Base-by-base conservation (phyloP, 1,140 invertebrate species). In the Muscidifurax raptorellus region DNA sequence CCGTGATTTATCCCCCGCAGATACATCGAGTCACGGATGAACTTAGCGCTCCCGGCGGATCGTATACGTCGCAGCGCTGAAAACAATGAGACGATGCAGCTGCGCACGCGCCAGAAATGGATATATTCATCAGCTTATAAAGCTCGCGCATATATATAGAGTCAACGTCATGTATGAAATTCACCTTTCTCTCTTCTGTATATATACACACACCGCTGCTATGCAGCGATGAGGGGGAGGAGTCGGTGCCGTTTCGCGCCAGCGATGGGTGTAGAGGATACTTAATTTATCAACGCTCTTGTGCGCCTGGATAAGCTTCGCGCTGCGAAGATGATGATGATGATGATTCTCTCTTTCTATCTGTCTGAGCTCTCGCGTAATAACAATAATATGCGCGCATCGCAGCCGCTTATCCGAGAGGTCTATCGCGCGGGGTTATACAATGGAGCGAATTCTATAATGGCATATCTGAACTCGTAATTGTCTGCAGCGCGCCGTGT, bases 21-120 rank as follows among this genome's bases (percentile, higher is more conserved):
- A n/a, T n/a, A 59, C 22, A n/a, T 6, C 2, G 64, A 81, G 40
- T 47, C 66, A 72, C 27, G 25, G 79, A 80, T 81, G 67, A 81
- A 81, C 69, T 81, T 80, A 47, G 28, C 66, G 64, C 66, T 80
- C 78, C 25, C 59, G 78, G 52, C 76, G 36, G 15, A 13, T 28
- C 52, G 25, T 7, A 71, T 28, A 27, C 71, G 30, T 22, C 18
- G 28, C 71, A 12, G 7, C 30, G 18, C 32, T 10, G 32, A 25
- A 59, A 81, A 81, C 79, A 81, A 81, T 81, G 79, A 81, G n/a
- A 18, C 79, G 79, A 81, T 81, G 79, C 67, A 72, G 72, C 79
- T 7, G 52, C 28, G 10, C 30, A 66, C 28, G 1, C 25, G 47
- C 28, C 15, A 36, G 28, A 52, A 30, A 52, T 15, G 44, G 28